Evolutionary conservation across 2,797 vertebrate species (phyloP), one percentile per base, ranked within the genome.

Genomic region (Antrozous pallidus): DNA sequence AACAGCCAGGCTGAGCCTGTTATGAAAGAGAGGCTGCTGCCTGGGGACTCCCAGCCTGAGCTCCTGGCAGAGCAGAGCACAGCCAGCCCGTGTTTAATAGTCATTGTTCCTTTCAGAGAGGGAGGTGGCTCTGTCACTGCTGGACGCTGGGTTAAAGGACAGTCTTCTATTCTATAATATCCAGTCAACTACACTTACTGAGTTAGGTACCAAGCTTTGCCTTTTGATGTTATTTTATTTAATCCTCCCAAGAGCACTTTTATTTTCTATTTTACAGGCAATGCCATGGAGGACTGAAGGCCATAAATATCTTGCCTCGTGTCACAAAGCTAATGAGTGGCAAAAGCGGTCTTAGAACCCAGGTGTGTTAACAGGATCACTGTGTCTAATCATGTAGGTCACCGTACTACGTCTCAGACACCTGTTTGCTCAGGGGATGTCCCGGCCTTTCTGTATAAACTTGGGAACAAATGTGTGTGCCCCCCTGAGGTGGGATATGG

Each of bases 91-190:
- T 0, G 1, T 33, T 40, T n/a, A 9, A 26, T 8, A 10, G n/a
- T n/a, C 58, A 49, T 31, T 69, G 75, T 31, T 74, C 86, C 36
- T 67, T 94, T 83, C 65, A 9, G 12, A n/a, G 82, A 74, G 31
- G 13, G 40, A 94, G 82, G n/a, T 54, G 84, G 33, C 56, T 2
- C 85, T 71, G 28, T 81, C 40, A 1, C 58, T 75, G 47, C 63
- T 74, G 83, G 36, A 58, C 2, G 4, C 38, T 49, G 17, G 79
- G n/a, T 77, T 94, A 93, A 87, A 58, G 40, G 22, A 42, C 24
- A 49, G 67, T 81, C 51, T 75, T 94, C 56, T 78, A 17, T 69
- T 80, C 86, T 90, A 73, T 80, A 65, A 89, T 84, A 81, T n/a
- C 42, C 75, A 42, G n/a, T 69, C 75, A 67, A 73, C 63, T 31